Evolutionary conservation across 2,797 vertebrate genomes (phyloP), one percentile per base, ranked within the genome.

Genomic region (Peromyscus aztecus): DNA sequence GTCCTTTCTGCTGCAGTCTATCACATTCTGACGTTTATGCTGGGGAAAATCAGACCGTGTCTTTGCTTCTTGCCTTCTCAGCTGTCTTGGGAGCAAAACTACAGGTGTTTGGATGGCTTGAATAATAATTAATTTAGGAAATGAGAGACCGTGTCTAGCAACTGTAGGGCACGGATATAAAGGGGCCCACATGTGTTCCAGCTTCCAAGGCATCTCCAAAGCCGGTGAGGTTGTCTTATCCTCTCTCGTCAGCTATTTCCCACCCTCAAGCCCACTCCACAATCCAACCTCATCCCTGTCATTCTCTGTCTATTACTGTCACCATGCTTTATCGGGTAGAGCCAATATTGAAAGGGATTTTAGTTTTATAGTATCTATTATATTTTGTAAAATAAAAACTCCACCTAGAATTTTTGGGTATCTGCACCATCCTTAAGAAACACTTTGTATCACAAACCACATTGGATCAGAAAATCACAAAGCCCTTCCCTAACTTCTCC

Each of bases 11-110:
- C 27, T 61, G 27, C 9, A 80, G 63, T 55, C 52, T 88, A 67
- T 67, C 63, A 93, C 57, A 89, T 89, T 91, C 91, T 87, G 91
- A 87, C 80, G 75, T 83, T 91, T 80, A 84, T 71, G 63, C 89
- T 63, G 34, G 71, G 34, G 29, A 90, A 93, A 87, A 91, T 73
- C 40, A 88, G 16, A 57, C 29, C 81, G 4, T 19, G 0, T 21
- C 61, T 71, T 94, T 82, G 52, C 65, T 87, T 65, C 52, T 85
- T 95, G 34, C 61, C 43, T 91, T 96, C 87, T 87, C 57, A 21
- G 49, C 8, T 69, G 92, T 37, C 89, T 59, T 86, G 81, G 19
- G 37, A 86, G 95, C n/a, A 83, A 75, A 84, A 94, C 23, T 87
- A 0, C 73, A 80, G 71, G 37, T 80, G 78, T 34, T 65, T 95